Evolutionary conservation across 2,797 vertebrate species (phyloP).

Genomic region (Protonibea diacanthus): DNA sequence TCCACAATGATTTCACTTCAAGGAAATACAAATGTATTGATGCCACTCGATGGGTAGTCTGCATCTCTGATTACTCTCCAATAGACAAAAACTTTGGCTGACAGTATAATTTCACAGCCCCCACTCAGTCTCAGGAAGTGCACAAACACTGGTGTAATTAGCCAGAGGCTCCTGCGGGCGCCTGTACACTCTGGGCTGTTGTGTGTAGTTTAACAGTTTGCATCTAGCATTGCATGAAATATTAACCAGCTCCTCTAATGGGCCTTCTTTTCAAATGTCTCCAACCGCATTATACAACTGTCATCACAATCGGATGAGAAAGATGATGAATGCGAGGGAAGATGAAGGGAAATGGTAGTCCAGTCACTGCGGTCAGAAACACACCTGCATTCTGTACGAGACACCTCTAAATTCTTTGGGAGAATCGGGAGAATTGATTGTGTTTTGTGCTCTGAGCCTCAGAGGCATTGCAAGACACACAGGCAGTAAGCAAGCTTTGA

Average conservation of each 20-base stretch:
- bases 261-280: conserved; percentile 42
- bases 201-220: conserved; percentile 33
- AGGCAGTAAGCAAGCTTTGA: conserved; percentile 30
- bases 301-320: conserved; percentile 22
- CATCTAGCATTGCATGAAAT: conserved; percentile 51
- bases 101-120: conserved; percentile 21
- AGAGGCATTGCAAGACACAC: conserved; percentile 31
- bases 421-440: conserved; percentile 27
- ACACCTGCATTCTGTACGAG: conserved; percentile 15
- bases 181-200: conserved; percentile 20
- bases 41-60: not conserved
- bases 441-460: conserved; percentile 31
- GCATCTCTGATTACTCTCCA: not conserved
- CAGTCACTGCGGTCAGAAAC: conserved; percentile 11
- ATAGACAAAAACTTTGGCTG: conserved; percentile 8
- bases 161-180: conserved; percentile 35
- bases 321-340: conserved; percentile 16
- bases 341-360: conserved; percentile 8
- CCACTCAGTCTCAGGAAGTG: conserved; percentile 28
- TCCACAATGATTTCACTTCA: not conserved
- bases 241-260: conserved; percentile 44
- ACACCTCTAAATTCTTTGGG: conserved; percentile 28
- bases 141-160: conserved; percentile 41
- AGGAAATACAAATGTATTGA: not conserved
- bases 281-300: conserved; percentile 13